Conservation (phyloP, 1,140 invertebrate species). For the Mylabris phalerata region DNA sequence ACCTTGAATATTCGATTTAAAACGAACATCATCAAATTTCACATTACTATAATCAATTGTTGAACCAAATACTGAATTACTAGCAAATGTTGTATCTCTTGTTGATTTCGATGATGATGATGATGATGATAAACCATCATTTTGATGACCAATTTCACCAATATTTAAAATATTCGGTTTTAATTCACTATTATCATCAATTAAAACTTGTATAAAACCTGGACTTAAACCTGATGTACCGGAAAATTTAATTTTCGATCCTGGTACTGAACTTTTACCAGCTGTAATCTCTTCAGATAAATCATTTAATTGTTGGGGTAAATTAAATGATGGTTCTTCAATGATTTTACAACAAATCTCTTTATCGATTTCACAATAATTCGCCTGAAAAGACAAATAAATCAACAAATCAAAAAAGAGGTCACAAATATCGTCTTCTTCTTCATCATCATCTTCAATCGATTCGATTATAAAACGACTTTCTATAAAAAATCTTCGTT, state of each 20-base stretch:
- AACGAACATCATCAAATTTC: slow-evolving; percentile 32
- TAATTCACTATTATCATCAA: background rate
- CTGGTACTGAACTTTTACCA: slow-evolving; percentile 28
- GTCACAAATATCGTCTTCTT: background rate
- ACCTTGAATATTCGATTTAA: slow-evolving; percentile 33
- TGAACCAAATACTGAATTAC: slow-evolving; percentile 24
- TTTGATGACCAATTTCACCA: slow-evolving; percentile 20
- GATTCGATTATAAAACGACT: no score
- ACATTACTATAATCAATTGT: slow-evolving; percentile 38
- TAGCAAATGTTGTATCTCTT: slow-evolving; percentile 10
- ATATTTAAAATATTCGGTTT: slow-evolving; percentile 19
- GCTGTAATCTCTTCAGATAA: slow-evolving; percentile 15
- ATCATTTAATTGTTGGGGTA: background rate
- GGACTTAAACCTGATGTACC: slow-evolving; percentile 25
- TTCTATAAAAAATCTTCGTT: no score
- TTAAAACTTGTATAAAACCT: slow-evolving; percentile 25
- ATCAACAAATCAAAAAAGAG: slow-evolving; percentile 7
- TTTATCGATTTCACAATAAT: slow-evolving; percentile 42
- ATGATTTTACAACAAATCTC: slow-evolving; percentile 45
- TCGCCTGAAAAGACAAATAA: slow-evolving; percentile 34
- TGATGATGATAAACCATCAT: background rate
- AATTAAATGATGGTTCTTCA: slow-evolving; percentile 7
- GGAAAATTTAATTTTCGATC: slow-evolving; percentile 21
- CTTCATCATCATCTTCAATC: no score
- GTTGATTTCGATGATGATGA: slow-evolving; percentile 14